Conservation (phyloP, 23 tunicate species). For the Trididemnum nubilum region DNA sequence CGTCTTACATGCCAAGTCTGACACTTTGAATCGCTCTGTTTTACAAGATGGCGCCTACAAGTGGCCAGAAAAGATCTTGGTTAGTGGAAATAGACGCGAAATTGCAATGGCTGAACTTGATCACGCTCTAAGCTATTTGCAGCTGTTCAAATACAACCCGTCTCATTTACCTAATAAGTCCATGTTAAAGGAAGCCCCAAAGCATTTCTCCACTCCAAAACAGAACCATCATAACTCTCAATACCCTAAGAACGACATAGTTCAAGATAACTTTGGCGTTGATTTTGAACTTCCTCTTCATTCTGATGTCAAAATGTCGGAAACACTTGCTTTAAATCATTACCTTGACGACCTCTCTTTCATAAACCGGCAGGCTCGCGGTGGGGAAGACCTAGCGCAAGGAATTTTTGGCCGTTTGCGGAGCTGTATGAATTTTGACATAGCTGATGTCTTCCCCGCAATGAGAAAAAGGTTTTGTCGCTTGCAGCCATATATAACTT, state of each 20-base stretch:
- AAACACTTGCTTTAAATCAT: not conserved
- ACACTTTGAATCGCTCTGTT: not conserved
- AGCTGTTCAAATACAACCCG: not conserved
- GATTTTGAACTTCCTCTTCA: too few species aligned
- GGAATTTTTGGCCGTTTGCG: not conserved
- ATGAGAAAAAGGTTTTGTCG: conserved; percentile 56
- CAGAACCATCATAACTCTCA: not conserved
- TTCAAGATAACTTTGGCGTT: too few species aligned
- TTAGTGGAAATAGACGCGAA: conserved; percentile 35
- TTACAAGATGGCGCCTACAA: not conserved
- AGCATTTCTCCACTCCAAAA: not conserved
- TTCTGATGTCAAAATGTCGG: not conserved
- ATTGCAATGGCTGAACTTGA: conserved; percentile 35
- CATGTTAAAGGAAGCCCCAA: not conserved
- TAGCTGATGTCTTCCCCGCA: conserved; percentile 9
- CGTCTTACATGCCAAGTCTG: conserved; percentile 31
- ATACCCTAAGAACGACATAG: not conserved
- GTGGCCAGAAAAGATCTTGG: conserved; percentile 20
- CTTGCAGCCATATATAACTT: conserved; percentile 51
- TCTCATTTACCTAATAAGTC: not conserved
- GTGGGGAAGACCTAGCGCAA: not conserved
- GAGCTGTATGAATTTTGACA: not conserved
- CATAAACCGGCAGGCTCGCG: not conserved
- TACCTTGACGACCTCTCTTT: not conserved
- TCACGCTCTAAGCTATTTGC: not conserved